Evolutionary conservation across 2,113 vertebrate species (phyloP), one percentile per base, ranked within the genome.

Genomic region (Eulacestoma nigropectus): DNA sequence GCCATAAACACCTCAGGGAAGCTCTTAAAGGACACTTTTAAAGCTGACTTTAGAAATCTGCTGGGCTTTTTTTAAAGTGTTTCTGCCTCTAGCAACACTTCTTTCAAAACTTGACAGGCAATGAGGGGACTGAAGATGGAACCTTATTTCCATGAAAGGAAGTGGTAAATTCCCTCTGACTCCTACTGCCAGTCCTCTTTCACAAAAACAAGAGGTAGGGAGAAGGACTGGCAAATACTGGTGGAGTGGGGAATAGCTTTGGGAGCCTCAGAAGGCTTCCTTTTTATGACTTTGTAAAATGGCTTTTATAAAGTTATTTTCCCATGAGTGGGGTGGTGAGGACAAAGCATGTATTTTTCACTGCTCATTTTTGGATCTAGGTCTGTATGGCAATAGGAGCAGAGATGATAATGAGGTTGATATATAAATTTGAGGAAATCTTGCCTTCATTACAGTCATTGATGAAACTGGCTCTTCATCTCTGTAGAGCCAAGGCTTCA

Each of bases 1-100:
- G 37, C 57, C 23, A 68, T 94, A 96, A 96, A 89, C 87, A 94
- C 89, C 84, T 91, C 70, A 79, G 69, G 91, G 91, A 79, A 76
- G 32, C 73, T 89, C 84, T 89, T 93, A 79, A 90, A 87, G 49
- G 44, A 84, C 64, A 68, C 60, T 89, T 96, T 72, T 87, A 94
- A 96, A 92, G 29, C 65, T 29, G 32, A 25, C 49, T 93, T 72
- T 16, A 79, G 87, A 76, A 84, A 82, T 89, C 73, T 89, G 22
- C 53, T 94, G 76, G 47, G 20, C 12, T 86, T 83, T 78, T 78
- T 73, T 65, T 4, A 4, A 94, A 63, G 35, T 74, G 44, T 78
- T 84, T 32, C 77, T 91, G 81, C 77, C 91, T 93, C 77, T 79
- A 95, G 86, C 77, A 72, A 68, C 44, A 44, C 7, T 82, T 92